Evolutionary conservation across 2,797 vertebrate species (phyloP), one percentile per base, ranked within the genome.

Genomic region (Amblyopsis hoosieri): DNA sequence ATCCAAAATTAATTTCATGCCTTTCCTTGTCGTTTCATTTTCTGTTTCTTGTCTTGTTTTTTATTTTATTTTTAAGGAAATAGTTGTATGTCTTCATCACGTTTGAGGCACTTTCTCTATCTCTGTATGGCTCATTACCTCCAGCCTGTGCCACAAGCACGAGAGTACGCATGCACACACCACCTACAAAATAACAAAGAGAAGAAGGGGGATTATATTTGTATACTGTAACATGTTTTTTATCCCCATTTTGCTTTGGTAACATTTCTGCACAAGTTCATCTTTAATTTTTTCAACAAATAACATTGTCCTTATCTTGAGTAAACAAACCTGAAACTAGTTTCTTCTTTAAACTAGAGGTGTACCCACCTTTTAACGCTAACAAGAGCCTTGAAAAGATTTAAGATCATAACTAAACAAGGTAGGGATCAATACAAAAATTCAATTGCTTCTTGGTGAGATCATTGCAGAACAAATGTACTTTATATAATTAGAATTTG

Each of bases 181-280:
- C 59, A 62, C 9, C 9, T 57, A 63, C 66, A 58, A 74, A 71
- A 76, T 69, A 75, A 65, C 75, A 60, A 57, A 62, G 69, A 60
- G 57, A 49, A 67, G 67, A 31, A 9, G 37, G 45, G 62, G 61
- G 64, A 52, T 60, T 60, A 78, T 66, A 65, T 65, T 65, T 53
- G 73, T 69, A 66, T 65, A 50, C 73, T 73, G 56, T 66, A 78
- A 63, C 76, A 85, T 14, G 37, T 42, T 9, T 69, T 82, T 80
- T 66, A 67, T 72, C 69, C 60, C 3, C 23, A 23, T 23, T 75
- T 76, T 73, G 67, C 61, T 84, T 83, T 79, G 58, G 66, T 79
- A 80, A 87, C 76, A 64, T 67, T 58, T 81, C 45, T 66, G 76
- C 71, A 37, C 42, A 46, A 61, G 50, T 58, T 68, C 37, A 23